phyloP scores from a whole-genome alignment of 2,888 invertebrate species.

The Sinopyrophorus schimmeli region DNA sequence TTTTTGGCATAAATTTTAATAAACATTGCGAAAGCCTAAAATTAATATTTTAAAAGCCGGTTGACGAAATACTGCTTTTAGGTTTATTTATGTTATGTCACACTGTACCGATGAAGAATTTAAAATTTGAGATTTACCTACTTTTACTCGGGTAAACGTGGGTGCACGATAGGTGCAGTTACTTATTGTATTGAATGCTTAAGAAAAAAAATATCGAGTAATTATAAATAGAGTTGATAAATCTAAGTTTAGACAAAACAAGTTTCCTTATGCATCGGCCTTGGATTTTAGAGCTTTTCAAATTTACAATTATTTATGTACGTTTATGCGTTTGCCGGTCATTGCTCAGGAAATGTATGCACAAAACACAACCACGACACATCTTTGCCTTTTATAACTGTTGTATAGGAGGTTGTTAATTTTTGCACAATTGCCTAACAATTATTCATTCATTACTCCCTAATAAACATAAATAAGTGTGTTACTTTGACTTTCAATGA shows the following conservation, averaged over 20 bases:
- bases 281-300: slow-evolving; percentile 4
- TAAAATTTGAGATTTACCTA: slow-evolving; percentile 10
- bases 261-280: too few relatives aligned
- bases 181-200: slow-evolving; percentile 3
- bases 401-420: slow-evolving; percentile 7
- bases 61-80: slow-evolving; percentile 5
- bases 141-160: slow-evolving; percentile 9
- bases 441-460: slow-evolving; percentile 9
- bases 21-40: too few relatives aligned
- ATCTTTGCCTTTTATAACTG: slow-evolving; percentile 14
- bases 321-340: slow-evolving; percentile 3
- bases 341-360: slow-evolving; percentile 7
- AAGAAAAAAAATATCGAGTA: neutral
- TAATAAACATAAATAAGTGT: too few relatives aligned
- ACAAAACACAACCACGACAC: slow-evolving; percentile 2
- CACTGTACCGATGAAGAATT: slow-evolving; percentile 4
- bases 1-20: too few relatives aligned
- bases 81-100: slow-evolving; percentile 8
- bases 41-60: too few relatives aligned
- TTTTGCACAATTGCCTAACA: slow-evolving; percentile 10
- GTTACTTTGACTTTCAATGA: slow-evolving; percentile 2
- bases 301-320: slow-evolving; percentile 1
- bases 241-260: too few relatives aligned
- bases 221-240: too few relatives aligned
- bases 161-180: slow-evolving; percentile 7